Evolutionary conservation across 1,140 invertebrate species (phyloP), one percentile per base, ranked within the genome.

Genomic region (Potamilus streckersoni): DNA sequence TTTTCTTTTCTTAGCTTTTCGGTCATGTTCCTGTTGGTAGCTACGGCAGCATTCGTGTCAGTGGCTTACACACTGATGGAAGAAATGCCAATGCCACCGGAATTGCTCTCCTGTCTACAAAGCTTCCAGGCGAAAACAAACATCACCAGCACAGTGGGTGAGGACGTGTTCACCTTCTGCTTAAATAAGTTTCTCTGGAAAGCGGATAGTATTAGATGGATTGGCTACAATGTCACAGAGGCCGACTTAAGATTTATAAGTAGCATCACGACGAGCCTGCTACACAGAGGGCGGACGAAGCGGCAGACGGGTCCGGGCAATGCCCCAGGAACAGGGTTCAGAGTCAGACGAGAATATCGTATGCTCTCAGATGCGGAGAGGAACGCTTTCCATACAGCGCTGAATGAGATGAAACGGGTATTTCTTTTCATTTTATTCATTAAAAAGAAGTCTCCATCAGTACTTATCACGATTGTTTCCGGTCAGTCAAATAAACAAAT

Each of bases 181-280:
- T 66, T 77, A 23, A 57, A 77, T 57, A 13, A 57, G 59, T 77
- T 77, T 31, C 11, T 77, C 12, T 77, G 75, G 75, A 71, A 71
- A 38, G 1, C 23, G 6, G 65, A 62, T 17, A 20, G 11, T 15
- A 27, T 77, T 15, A 13, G 61, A 59, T 77, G 69, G 75, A 31
- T 8, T 17, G 20, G 56, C 8, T 68, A 65, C 49, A 77, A 77
- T 60, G 69, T 77, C 16, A 77, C 75, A 2, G 66, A 71, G 17
- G 61, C 61, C 14, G 69, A 77, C n/a, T 58, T 59, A 61, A 65
- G 14, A 6, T 77, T 68, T 31, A 63, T 77, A 19, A 77, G 68
- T 19, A 67, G 63, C 14, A 19, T 77, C 15, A 68, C 69, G 3
- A 31, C 19, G 31, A 72, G 70, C 17, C 70, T 77, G 57, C 61